These are phyloP conservation scores for Paelopatides confundens DNA, from an alignment of 53 echinoderm and acorn worm genomes.

Conservation along the genomic window DNA sequence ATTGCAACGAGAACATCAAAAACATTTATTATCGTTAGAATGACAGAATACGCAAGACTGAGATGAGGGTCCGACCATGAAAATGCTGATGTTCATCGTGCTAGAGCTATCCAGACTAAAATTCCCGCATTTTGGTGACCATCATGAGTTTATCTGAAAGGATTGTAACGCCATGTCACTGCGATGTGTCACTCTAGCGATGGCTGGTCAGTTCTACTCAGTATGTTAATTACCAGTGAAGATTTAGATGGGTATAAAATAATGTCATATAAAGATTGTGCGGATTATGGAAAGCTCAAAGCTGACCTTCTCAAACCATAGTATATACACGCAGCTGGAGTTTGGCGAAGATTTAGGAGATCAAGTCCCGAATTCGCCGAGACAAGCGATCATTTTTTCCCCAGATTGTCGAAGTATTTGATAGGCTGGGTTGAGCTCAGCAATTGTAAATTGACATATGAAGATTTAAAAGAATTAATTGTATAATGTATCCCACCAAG, in stretches of 20 bases:
- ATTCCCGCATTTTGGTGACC: constrained; percentile 71
- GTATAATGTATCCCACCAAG: too few species aligned
- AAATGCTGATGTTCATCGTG: constrained; percentile 44
- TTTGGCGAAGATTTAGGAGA: constrained; percentile 63
- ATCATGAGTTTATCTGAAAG: constrained; percentile 64
- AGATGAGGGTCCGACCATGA: background rate
- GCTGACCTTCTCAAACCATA: constrained; percentile 46
- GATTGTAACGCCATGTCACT: too few species aligned
- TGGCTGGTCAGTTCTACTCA: too few species aligned
- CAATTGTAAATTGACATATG: background rate
- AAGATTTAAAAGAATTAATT: constrained; percentile 51
- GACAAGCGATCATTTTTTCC: constrained; percentile 53
- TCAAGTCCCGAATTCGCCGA: constrained; percentile 51
- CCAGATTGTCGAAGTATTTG: constrained; percentile 49
- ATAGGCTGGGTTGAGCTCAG: constrained; percentile 70
- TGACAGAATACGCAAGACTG: background rate
- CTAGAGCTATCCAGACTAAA: too few species aligned
- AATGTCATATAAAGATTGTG: constrained; percentile 44
- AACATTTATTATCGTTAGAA: background rate
- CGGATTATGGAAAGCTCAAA: constrained; percentile 55
- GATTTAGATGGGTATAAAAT: constrained; percentile 63
- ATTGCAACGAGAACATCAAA: background rate
- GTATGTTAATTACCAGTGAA: too few species aligned
- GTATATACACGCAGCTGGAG: constrained; percentile 60
- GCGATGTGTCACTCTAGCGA: too few species aligned